These are phyloP conservation scores for Acleris holmiana DNA, from an alignment of 2,888 invertebrate genomes.

Conservation along the genomic window DNA sequence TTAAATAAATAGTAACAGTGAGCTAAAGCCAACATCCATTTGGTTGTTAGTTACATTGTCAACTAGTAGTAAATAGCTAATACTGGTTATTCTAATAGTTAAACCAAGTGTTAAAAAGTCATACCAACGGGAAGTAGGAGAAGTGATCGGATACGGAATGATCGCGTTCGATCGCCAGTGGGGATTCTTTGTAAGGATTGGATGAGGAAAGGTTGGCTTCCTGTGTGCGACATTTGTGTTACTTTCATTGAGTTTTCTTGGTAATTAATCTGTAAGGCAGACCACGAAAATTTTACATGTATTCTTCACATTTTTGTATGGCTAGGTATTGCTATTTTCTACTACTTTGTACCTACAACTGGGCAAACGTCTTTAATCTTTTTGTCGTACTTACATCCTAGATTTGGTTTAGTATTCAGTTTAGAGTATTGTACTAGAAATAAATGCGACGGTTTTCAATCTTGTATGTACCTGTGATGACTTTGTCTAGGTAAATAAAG, in stretches of 20 bases:
- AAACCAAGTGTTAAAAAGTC: conserved; percentile 41
- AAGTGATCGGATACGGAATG: conserved; percentile 23
- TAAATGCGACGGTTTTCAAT: too few relatives aligned
- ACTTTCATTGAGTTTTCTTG: not conserved
- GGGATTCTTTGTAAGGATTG: conserved; percentile 43
- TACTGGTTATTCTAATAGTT: conserved; percentile 39
- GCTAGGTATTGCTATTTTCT: too few relatives aligned
- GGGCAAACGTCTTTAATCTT: too few relatives aligned
- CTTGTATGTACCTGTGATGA: too few relatives aligned
- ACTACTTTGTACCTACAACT: too few relatives aligned
- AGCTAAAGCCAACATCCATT: conserved; percentile 30
- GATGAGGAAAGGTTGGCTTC: conserved; percentile 41
- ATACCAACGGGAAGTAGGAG: conserved; percentile 46
- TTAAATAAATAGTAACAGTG: conserved; percentile 22
- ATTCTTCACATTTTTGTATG: too few relatives aligned
- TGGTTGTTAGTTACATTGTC: conserved; percentile 31
- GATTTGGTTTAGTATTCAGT: too few relatives aligned
- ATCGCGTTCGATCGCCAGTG: conserved; percentile 14
- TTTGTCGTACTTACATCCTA: too few relatives aligned
- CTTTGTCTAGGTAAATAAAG: too few relatives aligned
- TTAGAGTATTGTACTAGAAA: too few relatives aligned
- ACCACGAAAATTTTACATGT: too few relatives aligned
- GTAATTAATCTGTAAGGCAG: too few relatives aligned
- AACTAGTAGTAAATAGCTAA: conserved; percentile 15
- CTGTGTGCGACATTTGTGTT: conserved; percentile 41